Conservation (phyloP, 2,113 vertebrate species). For the Phalacrocorax pelagicus region DNA sequence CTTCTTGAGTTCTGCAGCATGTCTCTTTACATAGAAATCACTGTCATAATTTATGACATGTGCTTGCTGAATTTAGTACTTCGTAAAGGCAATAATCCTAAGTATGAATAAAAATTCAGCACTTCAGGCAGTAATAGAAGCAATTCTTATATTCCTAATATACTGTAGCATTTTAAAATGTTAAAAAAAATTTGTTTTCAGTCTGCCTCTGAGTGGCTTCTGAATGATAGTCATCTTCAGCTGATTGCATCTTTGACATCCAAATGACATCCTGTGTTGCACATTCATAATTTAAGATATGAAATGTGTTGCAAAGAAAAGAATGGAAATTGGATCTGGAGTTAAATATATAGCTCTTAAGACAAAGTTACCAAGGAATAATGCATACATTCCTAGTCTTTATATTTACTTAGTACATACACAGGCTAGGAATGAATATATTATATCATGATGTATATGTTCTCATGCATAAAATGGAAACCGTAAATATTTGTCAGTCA, state of each 20-base stretch:
- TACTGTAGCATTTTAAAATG: background rate
- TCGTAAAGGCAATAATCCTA: conserved; percentile 41
- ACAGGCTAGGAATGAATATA: background rate
- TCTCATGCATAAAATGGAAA: background rate
- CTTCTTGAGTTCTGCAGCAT: background rate
- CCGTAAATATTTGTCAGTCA: background rate
- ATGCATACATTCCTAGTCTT: background rate
- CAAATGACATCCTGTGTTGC: conserved; percentile 3
- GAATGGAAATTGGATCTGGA: background rate
- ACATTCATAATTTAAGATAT: conserved; percentile 3
- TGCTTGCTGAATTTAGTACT: conserved; percentile 43
- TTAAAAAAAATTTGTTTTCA: background rate
- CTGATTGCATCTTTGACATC: conserved; percentile 38
- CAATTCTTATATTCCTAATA: conserved; percentile 22
- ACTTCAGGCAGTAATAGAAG: conserved; percentile 20
- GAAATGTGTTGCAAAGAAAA: background rate
- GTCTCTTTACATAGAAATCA: background rate
- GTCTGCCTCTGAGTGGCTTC: background rate
- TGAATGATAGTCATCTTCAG: conserved; percentile 42
- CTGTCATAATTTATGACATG: conserved; percentile 18
- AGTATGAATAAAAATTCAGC: conserved; percentile 58
- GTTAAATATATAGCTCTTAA: background rate
- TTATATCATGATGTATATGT: background rate
- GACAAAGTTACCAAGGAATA: conserved; percentile 18
- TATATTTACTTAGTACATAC: conserved; percentile 1